Evolutionary conservation across 2,797 vertebrate species (phyloP), one percentile per base, ranked within the genome.

Genomic region (Parambassis ranga): DNA sequence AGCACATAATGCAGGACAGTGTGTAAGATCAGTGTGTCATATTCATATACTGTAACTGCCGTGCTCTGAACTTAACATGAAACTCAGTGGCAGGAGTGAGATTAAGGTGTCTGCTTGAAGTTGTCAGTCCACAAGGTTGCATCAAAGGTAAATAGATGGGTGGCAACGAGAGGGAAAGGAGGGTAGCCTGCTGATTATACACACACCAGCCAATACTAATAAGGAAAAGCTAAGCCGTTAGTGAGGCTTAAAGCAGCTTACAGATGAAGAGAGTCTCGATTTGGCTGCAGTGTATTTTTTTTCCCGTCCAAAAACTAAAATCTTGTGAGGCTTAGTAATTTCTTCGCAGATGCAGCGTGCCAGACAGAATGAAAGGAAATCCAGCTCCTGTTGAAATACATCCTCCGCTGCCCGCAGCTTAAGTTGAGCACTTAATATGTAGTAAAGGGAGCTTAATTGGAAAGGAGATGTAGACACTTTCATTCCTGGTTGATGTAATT

Each of bases 171-270:
- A 72, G 31, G 47, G 41, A 39, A 59, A 39, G 33, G 47, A 42
- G 46, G 48, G 19, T 56, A 41, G 64, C 64, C 24, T 75, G 66
- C 43, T 71, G 61, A 81, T 83, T 75, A 50, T 81, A 79, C 57
- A 62, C 57, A 62, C 71, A 74, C 75, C 79, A 79, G 75, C 74
- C 74, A 77, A 68, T 80, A 75, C 69, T 76, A 86, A 88, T 84
- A 81, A 87, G 70, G 68, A 49, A 58, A 63, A 65, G 82, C 82
- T 89, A 82, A 86, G 85, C 81, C 39, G 64, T 82, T 65, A 81
- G 83, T 70, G 70, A 73, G 62, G 78, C 77, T 84, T 81, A 86
- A 80, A 81, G 76, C 64, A 78, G 82, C 81, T 90, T 89, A 87
- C 56, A 76, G 82, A 87, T 78, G 63, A 81, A 71, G 83, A 77